Conservation (phyloP, 2,113 vertebrate genomes). For the Sapajus apella region DNA sequence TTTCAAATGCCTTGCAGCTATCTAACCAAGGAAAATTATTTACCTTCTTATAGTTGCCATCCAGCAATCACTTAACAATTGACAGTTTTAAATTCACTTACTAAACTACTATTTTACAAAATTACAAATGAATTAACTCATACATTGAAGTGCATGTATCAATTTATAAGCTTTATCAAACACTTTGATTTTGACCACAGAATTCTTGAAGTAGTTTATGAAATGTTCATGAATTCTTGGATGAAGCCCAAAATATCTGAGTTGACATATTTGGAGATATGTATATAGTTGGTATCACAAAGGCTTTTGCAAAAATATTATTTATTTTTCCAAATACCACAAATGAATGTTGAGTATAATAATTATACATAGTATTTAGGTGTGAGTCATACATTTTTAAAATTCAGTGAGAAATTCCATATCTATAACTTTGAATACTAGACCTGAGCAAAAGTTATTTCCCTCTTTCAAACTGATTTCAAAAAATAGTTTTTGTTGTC, state of each 20-base stretch:
- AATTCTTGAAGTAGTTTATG: neutral
- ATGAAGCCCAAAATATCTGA: neutral
- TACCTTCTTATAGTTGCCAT: neutral
- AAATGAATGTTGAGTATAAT: neutral
- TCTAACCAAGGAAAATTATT: neutral
- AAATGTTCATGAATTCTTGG: neutral
- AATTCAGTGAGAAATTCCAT: neutral
- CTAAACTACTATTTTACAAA: neutral
- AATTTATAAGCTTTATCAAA: constrained; percentile 21
- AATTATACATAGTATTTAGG: neutral
- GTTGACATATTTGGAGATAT: neutral
- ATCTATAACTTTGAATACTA: neutral
- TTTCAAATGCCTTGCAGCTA: neutral
- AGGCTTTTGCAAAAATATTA: neutral
- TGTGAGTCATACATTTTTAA: neutral
- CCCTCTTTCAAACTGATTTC: neutral
- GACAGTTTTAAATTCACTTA: constrained; percentile 7
- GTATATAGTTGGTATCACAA: neutral
- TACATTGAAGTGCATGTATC: neutral
- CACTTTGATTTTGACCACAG: neutral
- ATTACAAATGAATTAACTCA: constrained; percentile 15
- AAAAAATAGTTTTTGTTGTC: neutral
- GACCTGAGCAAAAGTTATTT: neutral
- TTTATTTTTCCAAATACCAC: neutral
- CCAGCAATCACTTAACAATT: neutral